Conservation (phyloP, 1,140 invertebrate species). For the Metopolophium dirhodum region DNA sequence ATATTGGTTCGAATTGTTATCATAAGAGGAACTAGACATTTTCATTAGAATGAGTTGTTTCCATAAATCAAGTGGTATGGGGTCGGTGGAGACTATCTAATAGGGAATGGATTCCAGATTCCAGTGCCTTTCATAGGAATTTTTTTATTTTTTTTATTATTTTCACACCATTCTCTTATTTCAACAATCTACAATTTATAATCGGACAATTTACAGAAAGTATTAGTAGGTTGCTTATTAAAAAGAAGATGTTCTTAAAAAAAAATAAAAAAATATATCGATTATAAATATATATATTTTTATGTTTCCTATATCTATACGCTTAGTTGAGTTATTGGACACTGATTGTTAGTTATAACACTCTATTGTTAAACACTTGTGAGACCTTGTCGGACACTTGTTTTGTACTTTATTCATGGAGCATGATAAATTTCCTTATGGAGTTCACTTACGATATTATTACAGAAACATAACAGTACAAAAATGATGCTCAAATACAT, state of each 20-base stretch:
- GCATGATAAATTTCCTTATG: too few relatives aligned
- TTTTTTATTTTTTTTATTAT: not conserved
- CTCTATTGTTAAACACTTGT: too few relatives aligned
- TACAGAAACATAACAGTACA: too few relatives aligned
- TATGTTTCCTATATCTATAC: too few relatives aligned
- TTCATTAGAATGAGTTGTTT: not conserved
- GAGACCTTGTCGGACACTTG: too few relatives aligned
- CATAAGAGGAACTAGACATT: not conserved
- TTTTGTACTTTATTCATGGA: too few relatives aligned
- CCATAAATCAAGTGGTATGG: not conserved
- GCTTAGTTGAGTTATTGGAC: not conserved
- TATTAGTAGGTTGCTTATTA: not conserved
- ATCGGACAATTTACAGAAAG: not conserved
- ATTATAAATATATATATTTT: not conserved
- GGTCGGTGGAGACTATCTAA: not conserved
- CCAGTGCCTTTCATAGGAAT: not conserved
- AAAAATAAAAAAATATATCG: not conserved
- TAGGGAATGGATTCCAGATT: not conserved
- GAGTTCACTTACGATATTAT: too few relatives aligned
- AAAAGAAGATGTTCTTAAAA: not conserved
- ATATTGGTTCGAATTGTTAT: not conserved
- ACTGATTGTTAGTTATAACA: not conserved
- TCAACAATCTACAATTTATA: not conserved
- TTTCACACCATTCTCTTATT: not conserved
- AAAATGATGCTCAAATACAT: too few relatives aligned